Base-by-base conservation (phyloP, 1,140 invertebrate genomes). In the Temnothorax curvispinosus region DNA sequence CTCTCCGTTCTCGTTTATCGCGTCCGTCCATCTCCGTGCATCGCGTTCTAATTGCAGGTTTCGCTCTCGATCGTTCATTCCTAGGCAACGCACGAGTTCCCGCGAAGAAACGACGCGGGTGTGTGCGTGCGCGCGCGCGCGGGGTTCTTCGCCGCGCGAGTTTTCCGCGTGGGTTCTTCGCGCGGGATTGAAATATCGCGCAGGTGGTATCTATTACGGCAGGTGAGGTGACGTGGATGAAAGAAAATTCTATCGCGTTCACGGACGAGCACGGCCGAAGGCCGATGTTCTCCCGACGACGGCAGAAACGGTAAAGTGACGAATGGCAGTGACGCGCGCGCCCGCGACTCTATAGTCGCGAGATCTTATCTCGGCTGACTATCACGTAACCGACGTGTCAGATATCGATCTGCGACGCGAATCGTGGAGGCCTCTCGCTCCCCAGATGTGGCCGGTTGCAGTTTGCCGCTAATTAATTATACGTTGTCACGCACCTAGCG, bases 171-270 rank as follows among this genome's bases (percentile, higher is more conserved):
- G 7, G 35, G 11, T 21, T 67, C 54, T 3, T 13, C 38, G 21
- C 41, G 65, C 41, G 52, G 50, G 88, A 90, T 90, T 86, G 87
- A 86, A 82, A 88, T 32, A 86, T 90, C 89, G 89, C 81, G 81
- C 89, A 90, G 89, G 87, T 90, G 89, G 87, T 85, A 64, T 87
- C 60, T 58, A 71, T 91, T 88, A 80, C 67, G 50, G 38, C 47
- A 50, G 41, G 41, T 50, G 38, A 56, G 89, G 60, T 91, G 89
- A 91, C 90, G 90, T 85, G 77, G 78, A 88, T 89, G 35, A 21
- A 88, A 90, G 90, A 90, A 91, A 91, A 91, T 91, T 85, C 74
- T 88, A 62, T 75, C 60, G 56, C 41, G 84, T 77, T 90, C 89
- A 90, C 18, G 89, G 89, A 91, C 86, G 89, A 60, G 27, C 27